Percentiles rank a stretch among this genome's conserved stretches.
These are phyloP conservation scores for Tanypteryx hageni DNA, from an alignment of 2,888 invertebrate species.

Conservation along the genomic window DNA sequence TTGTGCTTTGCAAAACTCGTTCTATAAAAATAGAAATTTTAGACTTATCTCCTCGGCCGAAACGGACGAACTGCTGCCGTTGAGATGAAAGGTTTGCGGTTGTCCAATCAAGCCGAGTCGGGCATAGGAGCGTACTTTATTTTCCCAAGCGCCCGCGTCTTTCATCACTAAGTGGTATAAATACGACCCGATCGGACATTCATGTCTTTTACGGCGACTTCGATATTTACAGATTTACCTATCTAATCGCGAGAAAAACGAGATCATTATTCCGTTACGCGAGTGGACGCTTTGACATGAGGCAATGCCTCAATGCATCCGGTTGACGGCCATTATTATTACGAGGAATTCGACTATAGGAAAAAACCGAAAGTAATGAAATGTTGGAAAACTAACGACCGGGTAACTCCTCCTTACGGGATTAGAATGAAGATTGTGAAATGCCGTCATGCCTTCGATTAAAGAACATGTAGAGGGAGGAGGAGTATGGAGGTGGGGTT, in stretches of 20 bases:
- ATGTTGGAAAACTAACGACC: constrained; percentile 38
- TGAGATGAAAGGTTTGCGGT: no score
- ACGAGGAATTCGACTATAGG: background rate
- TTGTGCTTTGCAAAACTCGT: no score
- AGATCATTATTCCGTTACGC: constrained; percentile 37
- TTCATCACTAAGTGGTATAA: no score
- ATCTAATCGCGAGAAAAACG: constrained; percentile 31
- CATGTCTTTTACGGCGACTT: background rate
- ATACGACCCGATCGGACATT: no score
- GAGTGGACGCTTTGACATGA: constrained; percentile 44
- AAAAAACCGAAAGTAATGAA: constrained; percentile 45
- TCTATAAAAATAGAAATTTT: no score
- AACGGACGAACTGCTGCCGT: no score
- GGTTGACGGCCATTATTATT: constrained; percentile 38
- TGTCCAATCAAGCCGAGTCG: no score
- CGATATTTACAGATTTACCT: constrained; percentile 28
- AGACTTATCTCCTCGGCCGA: no score
- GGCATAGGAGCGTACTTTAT: no score
- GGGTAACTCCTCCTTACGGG: constrained; percentile 43
- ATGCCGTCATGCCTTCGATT: constrained; percentile 61
- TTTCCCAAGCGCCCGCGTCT: no score
- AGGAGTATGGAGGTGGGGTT: background rate
- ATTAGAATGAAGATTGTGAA: constrained; percentile 61
- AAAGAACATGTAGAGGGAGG: background rate
- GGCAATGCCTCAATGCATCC: constrained; percentile 43